phyloP scores from a whole-genome alignment of 2,113 vertebrate species.

The Melanerpes formicivorus region DNA sequence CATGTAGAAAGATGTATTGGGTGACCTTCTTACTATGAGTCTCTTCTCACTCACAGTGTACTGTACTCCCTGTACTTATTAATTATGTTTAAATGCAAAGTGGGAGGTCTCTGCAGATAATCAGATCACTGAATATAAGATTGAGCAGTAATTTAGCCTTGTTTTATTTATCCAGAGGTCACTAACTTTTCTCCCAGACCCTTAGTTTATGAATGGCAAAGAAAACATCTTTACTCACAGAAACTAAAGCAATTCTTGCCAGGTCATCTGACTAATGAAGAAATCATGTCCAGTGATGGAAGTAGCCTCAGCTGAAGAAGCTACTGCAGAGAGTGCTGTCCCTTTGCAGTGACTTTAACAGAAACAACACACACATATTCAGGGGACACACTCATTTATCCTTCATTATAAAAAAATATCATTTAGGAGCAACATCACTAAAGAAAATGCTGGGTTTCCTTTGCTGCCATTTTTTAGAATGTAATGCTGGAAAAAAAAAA shows the following conservation, averaged over 20 bases:
- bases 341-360: neutral
- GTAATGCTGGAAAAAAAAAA: neutral
- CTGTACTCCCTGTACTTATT: neutral
- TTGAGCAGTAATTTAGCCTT: neutral
- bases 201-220: neutral
- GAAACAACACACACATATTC: neutral
- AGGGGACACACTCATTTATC: neutral
- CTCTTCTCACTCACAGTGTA: neutral
- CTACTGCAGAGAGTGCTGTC: neutral
- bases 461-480: neutral
- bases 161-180: neutral
- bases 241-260: neutral
- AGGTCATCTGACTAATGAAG: neutral
- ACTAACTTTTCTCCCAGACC: neutral
- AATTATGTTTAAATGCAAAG: neutral
- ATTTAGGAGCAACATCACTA: neutral
- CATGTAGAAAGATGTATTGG: neutral
- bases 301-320: neutral
- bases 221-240: neutral
- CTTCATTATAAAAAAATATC: neutral
- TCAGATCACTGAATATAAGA: neutral
- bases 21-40: neutral
- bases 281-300: neutral
- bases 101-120: neutral
- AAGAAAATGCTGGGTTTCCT: neutral